These are phyloP conservation scores for Tethya wilhelma DNA, from an alignment of 37 sponge, comb jelly and placozoan genomes.

Conservation along the genomic window DNA sequence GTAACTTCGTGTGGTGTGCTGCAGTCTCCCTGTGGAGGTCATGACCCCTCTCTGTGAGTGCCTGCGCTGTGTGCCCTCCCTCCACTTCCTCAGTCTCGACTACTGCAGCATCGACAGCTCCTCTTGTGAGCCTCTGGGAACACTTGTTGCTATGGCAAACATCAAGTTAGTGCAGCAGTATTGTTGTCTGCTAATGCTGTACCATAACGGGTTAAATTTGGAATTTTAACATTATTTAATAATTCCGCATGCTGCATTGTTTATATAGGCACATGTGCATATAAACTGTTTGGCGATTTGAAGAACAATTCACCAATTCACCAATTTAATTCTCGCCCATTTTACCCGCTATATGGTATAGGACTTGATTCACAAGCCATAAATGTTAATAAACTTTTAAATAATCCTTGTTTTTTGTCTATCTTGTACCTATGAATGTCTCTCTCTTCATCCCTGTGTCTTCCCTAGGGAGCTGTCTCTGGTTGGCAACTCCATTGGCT, in stretches of 20 bases:
- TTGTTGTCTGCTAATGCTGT: neutral
- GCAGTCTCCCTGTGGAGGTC: too few relatives aligned
- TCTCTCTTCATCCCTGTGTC: too few relatives aligned
- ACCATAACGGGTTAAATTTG: neutral
- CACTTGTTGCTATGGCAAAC: slow-evolving; percentile 17
- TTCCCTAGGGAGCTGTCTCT: slow-evolving; percentile 54
- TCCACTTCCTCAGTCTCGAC: slow-evolving; percentile 63
- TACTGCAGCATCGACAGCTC: slow-evolving; percentile 47
- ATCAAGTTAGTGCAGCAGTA: slow-evolving; percentile 34
- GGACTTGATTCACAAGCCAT: neutral
- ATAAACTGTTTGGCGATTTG: too few relatives aligned
- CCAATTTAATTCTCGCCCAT: neutral
- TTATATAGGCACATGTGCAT: too few relatives aligned
- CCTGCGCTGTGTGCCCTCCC: neutral
- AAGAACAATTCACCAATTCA: too few relatives aligned
- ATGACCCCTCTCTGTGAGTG: too few relatives aligned
- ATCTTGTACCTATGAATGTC: neutral
- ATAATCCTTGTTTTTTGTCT: neutral
- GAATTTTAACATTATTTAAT: neutral
- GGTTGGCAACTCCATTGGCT: slow-evolving; percentile 50
- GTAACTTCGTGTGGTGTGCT: too few relatives aligned
- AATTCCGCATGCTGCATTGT: too few relatives aligned
- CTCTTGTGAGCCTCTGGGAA: slow-evolving; percentile 61
- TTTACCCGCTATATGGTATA: neutral
- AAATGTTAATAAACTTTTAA: neutral